Conservation (phyloP, 2,113 vertebrate species). For the Mola mola region DNA sequence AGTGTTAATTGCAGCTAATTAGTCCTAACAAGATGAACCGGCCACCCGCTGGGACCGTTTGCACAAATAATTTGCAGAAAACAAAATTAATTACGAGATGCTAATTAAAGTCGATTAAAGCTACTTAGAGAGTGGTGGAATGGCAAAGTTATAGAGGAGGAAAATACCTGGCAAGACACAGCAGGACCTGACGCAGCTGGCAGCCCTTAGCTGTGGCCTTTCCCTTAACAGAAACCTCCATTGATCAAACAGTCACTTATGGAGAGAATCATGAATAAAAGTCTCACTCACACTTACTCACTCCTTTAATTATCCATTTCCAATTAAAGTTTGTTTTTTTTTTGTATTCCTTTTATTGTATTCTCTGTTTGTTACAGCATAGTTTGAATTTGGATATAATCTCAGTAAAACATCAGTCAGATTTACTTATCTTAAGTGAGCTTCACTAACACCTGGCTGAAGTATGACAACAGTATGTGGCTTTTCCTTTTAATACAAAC, state of each 20-base stretch:
- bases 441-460: too few species aligned
- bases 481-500: too few species aligned
- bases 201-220: neutral
- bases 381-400: too few species aligned
- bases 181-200: constrained; percentile 21
- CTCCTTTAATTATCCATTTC: too few species aligned
- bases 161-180: constrained; percentile 53
- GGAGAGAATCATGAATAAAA: neutral
- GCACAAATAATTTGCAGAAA: constrained; percentile 98
- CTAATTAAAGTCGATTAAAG: constrained; percentile 88
- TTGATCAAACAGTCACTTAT: neutral
- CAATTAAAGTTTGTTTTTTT: too few species aligned
- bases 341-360: too few species aligned
- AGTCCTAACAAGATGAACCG: constrained; percentile 99
- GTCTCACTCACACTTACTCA: too few species aligned
- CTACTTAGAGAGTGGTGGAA: constrained; percentile 60
- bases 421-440: too few species aligned
- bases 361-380: too few species aligned
- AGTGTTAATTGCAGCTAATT: constrained; percentile 99
- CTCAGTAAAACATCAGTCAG: too few species aligned
- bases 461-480: too few species aligned
- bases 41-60: constrained; percentile 96
- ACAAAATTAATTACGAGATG: constrained; percentile 99
- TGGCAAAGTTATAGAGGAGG: constrained; percentile 57
- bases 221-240: neutral